Evolutionary conservation across 2,797 vertebrate species (phyloP), one percentile per base, ranked within the genome.

Genomic region (Oreonectes daqikongensis): DNA sequence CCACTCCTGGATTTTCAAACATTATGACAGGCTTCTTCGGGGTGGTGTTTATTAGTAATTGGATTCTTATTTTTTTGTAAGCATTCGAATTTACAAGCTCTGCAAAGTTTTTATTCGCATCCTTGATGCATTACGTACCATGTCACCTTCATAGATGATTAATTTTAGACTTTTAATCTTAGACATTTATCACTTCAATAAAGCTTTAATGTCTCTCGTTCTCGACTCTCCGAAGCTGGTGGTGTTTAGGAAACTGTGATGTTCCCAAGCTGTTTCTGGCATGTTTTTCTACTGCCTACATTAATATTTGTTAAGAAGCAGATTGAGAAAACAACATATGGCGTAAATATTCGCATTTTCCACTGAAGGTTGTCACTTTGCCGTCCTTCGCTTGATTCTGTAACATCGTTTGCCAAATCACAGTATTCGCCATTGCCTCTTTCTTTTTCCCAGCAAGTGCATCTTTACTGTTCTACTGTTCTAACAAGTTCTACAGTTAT

Each of bases 291-390:
- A 89, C 88, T 90, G 90, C 92, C 90, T 80, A 85, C 79, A 85
- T 85, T 85, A 86, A 90, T 92, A 89, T 92, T 86, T 90, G 87
- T 90, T 88, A 81, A 85, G 83, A 86, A 77, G 75, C 88, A 81
- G 83, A 82, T 83, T 86, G 81, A 84, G 87, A 82, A 87, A 92
- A 86, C 88, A 87, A 83, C 93, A 93, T 93, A 92, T 92, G 92
- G 90, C 77, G 81, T 65, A 86, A 87, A 85, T 84, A 86, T 87
- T 89, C 84, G 26, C 72, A 84, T 86, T 90, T 89, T 86, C 85
- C 86, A 84, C 85, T 86, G 82, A 85, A 84, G 82, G 83, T 84
- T 84, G 81, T 57, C 65, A 77, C 40, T 75, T 72, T 67, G 72
- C 60, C 66, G 75, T 72, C 48, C 79, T 85, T 72, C 52, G 22